Evolutionary conservation across 2,888 invertebrate species (phyloP), one percentile per base, ranked within the genome.

Genomic region (Cylloceria caligata): DNA sequence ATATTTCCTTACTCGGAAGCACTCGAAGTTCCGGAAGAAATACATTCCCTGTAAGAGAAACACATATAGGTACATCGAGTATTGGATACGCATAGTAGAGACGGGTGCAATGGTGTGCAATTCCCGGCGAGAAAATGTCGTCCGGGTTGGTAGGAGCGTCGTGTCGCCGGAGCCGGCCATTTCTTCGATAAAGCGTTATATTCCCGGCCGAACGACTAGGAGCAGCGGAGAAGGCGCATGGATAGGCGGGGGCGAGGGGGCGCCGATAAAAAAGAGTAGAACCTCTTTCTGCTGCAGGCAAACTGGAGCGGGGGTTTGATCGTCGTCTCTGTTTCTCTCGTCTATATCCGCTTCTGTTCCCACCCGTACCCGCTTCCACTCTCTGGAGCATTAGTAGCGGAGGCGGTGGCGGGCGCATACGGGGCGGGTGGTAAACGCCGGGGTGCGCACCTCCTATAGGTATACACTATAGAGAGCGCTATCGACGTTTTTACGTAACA

Each of bases 401-500:
- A 83, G 85, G 84, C 72, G 88, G 86, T 84, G 86, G 83, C 83
- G 88, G 88, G 87, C 85, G 84, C 79, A 82, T 76, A 85, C 62
- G 81, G 78, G 83, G 82, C 82, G 81, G 84, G 85, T 86, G 88
- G 89, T 86, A 88, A 87, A 42, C 11, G 71, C 75, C 34, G 69
- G 60, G 75, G 69, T 52, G 39, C 9, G 45, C 21, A 52, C 42
- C 24, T 45, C n/a, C 67, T 80, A 83, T 68, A 83, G 83, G 47
- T 80, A 83, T 83, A 83, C 80, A 4, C 45, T 89, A 91, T 91
- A 90, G 89, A 89, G 52, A 72, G 69, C 39, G 90, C 91, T 92
- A 92, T 92, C 92, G 92, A 92, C 92, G 92, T 92, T 92, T 92
- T 92, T 92, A 91, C 92, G 92, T 92, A 92, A n/a, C n/a, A n/a